Conservation (phyloP, 2,113 vertebrate genomes). For the sheep (Ovis aries) region ARS-UI_Ramb_v3.0 NC_056060.1:84239501-84240000, state of each 20-base stretch:
- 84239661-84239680: background rate
- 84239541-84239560: background rate
- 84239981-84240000: background rate
- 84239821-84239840: slow-evolving; percentile 89
- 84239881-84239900: slow-evolving; percentile 80
- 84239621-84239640: background rate
- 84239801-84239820: slow-evolving; percentile 89
- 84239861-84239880: slow-evolving; percentile 90
- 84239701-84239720: background rate
- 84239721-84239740: background rate
- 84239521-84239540: slow-evolving; percentile 89
- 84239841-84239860: slow-evolving; percentile 93
- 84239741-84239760: accelerated
- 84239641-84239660: background rate
- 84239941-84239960: background rate
- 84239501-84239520: slow-evolving; percentile 88
- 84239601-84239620: background rate
- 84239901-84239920: background rate
- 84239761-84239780: background rate
- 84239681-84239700: background rate
- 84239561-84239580: background rate
- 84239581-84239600: background rate
- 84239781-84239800: slow-evolving; percentile 91
- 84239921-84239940: background rate
- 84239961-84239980: background rate